Evolutionary conservation across 1,140 invertebrate species (phyloP), one percentile per base, ranked within the genome.

Genomic region (Hestina assimilis): DNA sequence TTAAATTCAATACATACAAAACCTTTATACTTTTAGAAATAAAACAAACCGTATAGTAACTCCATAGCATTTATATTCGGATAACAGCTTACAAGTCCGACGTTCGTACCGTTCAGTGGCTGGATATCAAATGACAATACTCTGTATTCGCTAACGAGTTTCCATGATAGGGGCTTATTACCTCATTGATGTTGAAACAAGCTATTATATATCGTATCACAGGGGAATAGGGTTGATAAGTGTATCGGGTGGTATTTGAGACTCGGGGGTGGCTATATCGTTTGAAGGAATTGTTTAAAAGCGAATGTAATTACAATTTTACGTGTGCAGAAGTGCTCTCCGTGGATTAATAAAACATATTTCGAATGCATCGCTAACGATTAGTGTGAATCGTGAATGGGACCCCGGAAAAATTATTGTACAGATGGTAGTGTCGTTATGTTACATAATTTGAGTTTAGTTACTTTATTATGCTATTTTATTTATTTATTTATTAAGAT

Each of bases 41-140:
- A 47, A 14, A 66, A 71, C 68, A 43, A 55, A 67, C 70, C 66
- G 46, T 80, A 69, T 59, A 20, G 24, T 20, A 40, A 33, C 17
- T 14, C 20, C 40, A 57, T 65, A 75, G 54, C 61, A 66, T 59
- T 66, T 68, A 70, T 66, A 72, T 75, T 75, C 29, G 35, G 52
- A 69, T 53, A 33, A 50, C 38, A 40, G 9, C 14, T 31, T 23
- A n/a, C 33, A 28, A 35, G 50, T 52, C 42, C 2, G 14, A 60
- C 58, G 64, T 71, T 40, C 63, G 52, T 40, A 31, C 60, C 23
- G 43, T 68, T 66, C 63, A 63, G 63, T 50, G 46, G 66, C 72
- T 59, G 66, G 69, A 75, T 86, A 82, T 86, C 78, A 77, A 86
- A 86, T 83, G 83, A 83, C 80, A 77, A 61, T 72, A 72, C 62